These are phyloP conservation scores for Anthopleura sola DNA, from an alignment of 64 coral and sea anemone genomes.

Conservation along the genomic window DNA sequence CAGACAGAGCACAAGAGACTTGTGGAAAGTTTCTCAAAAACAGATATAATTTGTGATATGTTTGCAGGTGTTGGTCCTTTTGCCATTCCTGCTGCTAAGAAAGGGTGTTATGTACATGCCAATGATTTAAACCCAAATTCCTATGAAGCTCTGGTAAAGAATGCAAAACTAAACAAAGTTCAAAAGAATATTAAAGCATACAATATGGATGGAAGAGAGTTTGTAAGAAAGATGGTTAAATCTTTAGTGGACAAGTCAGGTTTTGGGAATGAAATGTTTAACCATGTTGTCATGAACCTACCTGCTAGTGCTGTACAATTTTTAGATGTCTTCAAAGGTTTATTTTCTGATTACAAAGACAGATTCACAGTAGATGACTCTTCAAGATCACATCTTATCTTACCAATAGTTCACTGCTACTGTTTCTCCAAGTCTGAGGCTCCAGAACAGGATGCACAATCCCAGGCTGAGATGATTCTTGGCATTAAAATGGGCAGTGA, in stretches of 20 bases:
- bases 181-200: slow-evolving; percentile 48
- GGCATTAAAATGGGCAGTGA: slow-evolving; percentile 18
- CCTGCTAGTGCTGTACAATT: slow-evolving; percentile 93
- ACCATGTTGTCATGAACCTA: slow-evolving; percentile 95
- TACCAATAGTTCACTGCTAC: slow-evolving; percentile 92
- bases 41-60: slow-evolving; percentile 89
- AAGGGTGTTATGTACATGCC: slow-evolving; percentile 88
- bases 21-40: slow-evolving; percentile 52
- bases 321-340: slow-evolving; percentile 80
- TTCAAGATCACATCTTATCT: not conserved
- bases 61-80: slow-evolving; percentile 99
- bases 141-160: slow-evolving; percentile 67
- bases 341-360: slow-evolving; percentile 44
- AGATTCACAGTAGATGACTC: not conserved
- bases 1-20: slow-evolving; percentile 93
- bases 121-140: slow-evolving; percentile 96
- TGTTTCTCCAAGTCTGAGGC: slow-evolving; percentile 85
- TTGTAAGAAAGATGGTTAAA: slow-evolving; percentile 60
- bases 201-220: slow-evolving; percentile 93
- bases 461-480: slow-evolving; percentile 66
- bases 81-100: slow-evolving; percentile 93
- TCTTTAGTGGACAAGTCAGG: not conserved
- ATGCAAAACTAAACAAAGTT: slow-evolving; percentile 76
- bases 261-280: slow-evolving; percentile 30
- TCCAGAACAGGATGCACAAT: slow-evolving; percentile 56